Percentiles rank a stretch among this genome's conserved stretches.
These are phyloP conservation scores for Acrobasis consociella DNA, from an alignment of 2,888 invertebrate genomes.

Conservation along the genomic window DNA sequence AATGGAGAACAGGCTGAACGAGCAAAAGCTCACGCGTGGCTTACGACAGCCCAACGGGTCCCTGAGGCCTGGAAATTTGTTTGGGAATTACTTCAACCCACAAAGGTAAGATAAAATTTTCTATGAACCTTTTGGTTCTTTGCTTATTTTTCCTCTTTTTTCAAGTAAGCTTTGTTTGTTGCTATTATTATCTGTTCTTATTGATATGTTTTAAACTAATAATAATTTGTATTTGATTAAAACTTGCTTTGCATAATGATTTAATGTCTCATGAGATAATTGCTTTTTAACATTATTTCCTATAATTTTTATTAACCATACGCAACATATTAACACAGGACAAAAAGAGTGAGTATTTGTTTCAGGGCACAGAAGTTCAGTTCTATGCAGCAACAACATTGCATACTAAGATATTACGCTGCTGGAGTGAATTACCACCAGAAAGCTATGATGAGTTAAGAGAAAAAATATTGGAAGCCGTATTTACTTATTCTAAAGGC, in stretches of 20 bases:
- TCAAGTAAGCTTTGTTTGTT: background rate
- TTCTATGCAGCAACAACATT: conserved; percentile 96
- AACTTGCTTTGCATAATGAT: conserved; percentile 9
- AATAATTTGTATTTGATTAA: too few species aligned
- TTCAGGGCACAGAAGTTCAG: conserved; percentile 93
- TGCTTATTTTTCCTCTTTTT: background rate
- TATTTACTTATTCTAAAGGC: conserved; percentile 89
- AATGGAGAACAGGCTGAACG: conserved; percentile 84
- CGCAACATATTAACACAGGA: conserved; percentile 14
- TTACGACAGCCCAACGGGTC: conserved; percentile 92
- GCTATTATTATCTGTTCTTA: background rate
- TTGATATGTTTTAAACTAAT: too few species aligned
- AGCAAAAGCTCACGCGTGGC: conserved; percentile 92
- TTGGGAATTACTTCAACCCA: conserved; percentile 92
- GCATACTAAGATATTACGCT: conserved; percentile 93
- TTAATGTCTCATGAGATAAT: background rate
- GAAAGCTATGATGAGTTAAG: conserved; percentile 90
- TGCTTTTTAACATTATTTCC: conserved; percentile 17
- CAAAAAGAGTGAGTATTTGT: conserved; percentile 37
- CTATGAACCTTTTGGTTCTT: background rate
- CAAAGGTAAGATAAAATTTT: conserved; percentile 83
- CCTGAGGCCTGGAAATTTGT: conserved; percentile 96
- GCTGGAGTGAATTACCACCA: conserved; percentile 93
- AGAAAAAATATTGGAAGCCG: conserved; percentile 89
- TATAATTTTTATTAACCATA: conserved; percentile 16